Evolutionary conservation across 64 coral and sea anemone genomes (phyloP), one percentile per base, ranked within the genome.

Genomic region (Orbicella faveolata): DNA sequence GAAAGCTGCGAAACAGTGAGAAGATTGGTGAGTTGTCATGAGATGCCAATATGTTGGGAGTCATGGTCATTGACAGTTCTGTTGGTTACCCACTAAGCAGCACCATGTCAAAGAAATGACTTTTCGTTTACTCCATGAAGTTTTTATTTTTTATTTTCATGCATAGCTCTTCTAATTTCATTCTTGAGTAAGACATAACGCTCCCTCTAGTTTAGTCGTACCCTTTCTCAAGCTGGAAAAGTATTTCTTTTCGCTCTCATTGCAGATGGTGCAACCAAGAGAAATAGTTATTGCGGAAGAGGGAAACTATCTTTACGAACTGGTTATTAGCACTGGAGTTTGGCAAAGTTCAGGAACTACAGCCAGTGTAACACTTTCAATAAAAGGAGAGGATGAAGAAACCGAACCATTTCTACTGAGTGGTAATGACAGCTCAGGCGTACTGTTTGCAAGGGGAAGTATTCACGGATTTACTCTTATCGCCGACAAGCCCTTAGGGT

Each of bases 301-400:
- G 18, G 78, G 53, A 39, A 59, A 17, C 33, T 86, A 87, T 63
- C 61, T 59, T 14, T 92, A 92, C 52, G 83, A 87, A 33, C 51
- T 92, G 73, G 64, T 84, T 7, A 72, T 92, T 20, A 26, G 64
- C 17, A 92, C 90, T 67, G 83, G 90, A 8, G 73, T 87, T 52
- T 92, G 90, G 90, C 63, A 36, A n/a, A 87, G 70, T 44, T 79
- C 81, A 41, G 83, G 75, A 2, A 92, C 90, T 16, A 92, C 90
- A 9, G 90, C 90, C 36, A 87, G 70, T 68, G 83, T 92, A 15
- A 53, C 74, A 8, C 44, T 87, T 9, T 79, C 54, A 17, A 87
- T 92, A 25, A 79, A 87, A 59, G 90, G 90, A 12, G 30, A 63
- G 12, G 18, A 75, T 44, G 1, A 37, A 13, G 64, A 85, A 7